Base-by-base conservation (phyloP, 2,797 vertebrate genomes). In the Borostomias antarcticus region DNA sequence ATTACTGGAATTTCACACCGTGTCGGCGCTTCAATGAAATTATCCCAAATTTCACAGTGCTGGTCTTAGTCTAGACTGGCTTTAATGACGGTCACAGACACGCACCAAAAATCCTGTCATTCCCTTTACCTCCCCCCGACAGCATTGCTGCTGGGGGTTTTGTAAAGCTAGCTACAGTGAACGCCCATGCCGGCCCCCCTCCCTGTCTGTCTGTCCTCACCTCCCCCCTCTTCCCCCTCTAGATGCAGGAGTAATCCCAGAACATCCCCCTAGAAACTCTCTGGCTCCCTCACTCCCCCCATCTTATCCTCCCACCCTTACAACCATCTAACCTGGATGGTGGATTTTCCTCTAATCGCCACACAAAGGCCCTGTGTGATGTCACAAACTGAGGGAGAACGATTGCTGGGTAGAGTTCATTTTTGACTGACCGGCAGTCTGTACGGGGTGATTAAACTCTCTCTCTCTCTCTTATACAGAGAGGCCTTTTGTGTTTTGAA, bases 1-100 rank as follows among this genome's bases (percentile, higher is more conserved):
- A 53, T 75, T 51, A 70, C 61, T 60, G 72, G 64, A 80, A 73
- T 59, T 65, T 64, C 62, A 75, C 70, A 72, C 69, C 51, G 53
- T 54, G 48, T 70, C 17, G 28, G 10, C 2, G 33, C 70, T 57
- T 61, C 63, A 68, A 78, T 74, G 53, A 43, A 66, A 56, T 77
- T 25, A 66, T 37, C 47, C 15, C 6, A 64, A 11, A 11, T 69
- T 70, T 54, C 11, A 67, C 26, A 47, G 53, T 74, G 48, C 70
- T 77, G 75, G 70, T 69, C 60, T 62, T 60, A 66, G 64, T 72
- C 59, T 67, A 67, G 64, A 67, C 64, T 67, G 40, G 40, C 43
- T 63, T 58, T 64, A 63, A 66, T 68, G 56, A 60, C 58, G 48
- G 61, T 54, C 32, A 59, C 52, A 50, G 60, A 54, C 64, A 65